Base-by-base conservation (phyloP, 37 sponge, comb jelly and placozoan genomes). In the Hexactinellida sp. region DNA sequence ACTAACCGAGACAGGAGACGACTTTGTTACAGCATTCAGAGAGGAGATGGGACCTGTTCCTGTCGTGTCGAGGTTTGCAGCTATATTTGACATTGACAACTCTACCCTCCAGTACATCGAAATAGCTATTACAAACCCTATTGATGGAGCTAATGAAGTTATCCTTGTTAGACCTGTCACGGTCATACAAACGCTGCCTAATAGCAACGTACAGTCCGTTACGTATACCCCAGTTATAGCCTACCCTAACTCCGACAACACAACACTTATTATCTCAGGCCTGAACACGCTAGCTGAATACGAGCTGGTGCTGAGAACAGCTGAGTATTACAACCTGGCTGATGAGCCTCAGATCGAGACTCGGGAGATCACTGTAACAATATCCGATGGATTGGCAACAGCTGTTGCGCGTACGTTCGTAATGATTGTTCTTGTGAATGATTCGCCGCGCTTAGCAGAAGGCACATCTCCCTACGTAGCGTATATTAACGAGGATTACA, bases 341-440 rank as follows among this genome's bases (percentile, higher is more conserved):
- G 93, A 95, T 55, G 96, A 95, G 84, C 96, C 96, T 0, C 76
- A 55, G 38, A 88, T 86, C 0, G 47, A 82, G 0, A 82, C 89
- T 19, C 55, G 96, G 24, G 23, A 37, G 0, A 32, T 95, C 0
- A 47, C 55, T 36, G 82, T 95, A 25, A 83, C 88, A n/a, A 52
- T 91, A 16, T 90, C 83, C 54, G 96, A 95, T 83, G 92, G 92
- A 0, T 37, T 84, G 16, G 39, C 28, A n/a, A 88, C 89, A 71
- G 28, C 82, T 1, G 88, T 90, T 0, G 89, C 88, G n/a, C 84
- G 85, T 83, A 39, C 84, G 7, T 37, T 24, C 23, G 85, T 95
- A 1, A 38, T 84, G 37, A 89, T 95, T 24, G 86, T 85, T 38
- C 92, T 93, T n/a, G 87, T 95, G 16, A 95, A 95, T 82, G 96